Evolutionary conservation across 2,888 invertebrate genomes (phyloP).

Genomic region (Dolichomitus sp.): DNA sequence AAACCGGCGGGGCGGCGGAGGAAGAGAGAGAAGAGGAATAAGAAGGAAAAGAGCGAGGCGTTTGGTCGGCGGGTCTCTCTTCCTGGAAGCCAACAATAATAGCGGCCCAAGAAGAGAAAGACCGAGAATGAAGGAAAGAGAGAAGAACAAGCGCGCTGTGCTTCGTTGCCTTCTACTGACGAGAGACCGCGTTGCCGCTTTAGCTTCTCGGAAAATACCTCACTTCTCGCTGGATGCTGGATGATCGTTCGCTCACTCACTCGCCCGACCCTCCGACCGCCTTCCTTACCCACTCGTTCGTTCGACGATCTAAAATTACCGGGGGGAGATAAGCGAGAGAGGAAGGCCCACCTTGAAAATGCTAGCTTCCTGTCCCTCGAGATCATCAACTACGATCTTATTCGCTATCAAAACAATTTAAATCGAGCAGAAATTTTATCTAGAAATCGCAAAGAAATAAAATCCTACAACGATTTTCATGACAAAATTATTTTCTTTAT

Average conservation of each 20-base stretch:
- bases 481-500: slow-evolving; percentile 23
- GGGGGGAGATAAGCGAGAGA: slow-evolving; percentile 28
- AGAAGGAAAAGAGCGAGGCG: slow-evolving; percentile 76
- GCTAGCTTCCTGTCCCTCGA: slow-evolving; percentile 42
- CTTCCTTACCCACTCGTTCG: slow-evolving; percentile 21
- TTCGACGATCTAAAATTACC: slow-evolving; percentile 65
- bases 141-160: slow-evolving; percentile 43
- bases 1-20: slow-evolving; percentile 45
- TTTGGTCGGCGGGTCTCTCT: slow-evolving; percentile 78
- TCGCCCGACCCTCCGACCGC: not conserved
- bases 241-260: slow-evolving; percentile 55
- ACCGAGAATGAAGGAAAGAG: slow-evolving; percentile 59
- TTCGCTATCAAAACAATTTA: slow-evolving; percentile 25
- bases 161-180: slow-evolving; percentile 72
- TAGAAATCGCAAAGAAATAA: not conserved
- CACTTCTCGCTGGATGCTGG: slow-evolving; percentile 61
- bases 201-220: slow-evolving; percentile 81
- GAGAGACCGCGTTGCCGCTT: slow-evolving; percentile 75
- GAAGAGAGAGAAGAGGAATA: slow-evolving; percentile 68
- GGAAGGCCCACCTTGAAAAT: slow-evolving; percentile 59
- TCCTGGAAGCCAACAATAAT: slow-evolving; percentile 82
- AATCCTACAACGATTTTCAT: no score
- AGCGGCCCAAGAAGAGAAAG: slow-evolving; percentile 74
- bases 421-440: not conserved
- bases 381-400: slow-evolving; percentile 30